These are phyloP conservation scores for Patagioenas fasciata DNA, from an alignment of 2,113 vertebrate genomes.

Conservation along the genomic window DNA sequence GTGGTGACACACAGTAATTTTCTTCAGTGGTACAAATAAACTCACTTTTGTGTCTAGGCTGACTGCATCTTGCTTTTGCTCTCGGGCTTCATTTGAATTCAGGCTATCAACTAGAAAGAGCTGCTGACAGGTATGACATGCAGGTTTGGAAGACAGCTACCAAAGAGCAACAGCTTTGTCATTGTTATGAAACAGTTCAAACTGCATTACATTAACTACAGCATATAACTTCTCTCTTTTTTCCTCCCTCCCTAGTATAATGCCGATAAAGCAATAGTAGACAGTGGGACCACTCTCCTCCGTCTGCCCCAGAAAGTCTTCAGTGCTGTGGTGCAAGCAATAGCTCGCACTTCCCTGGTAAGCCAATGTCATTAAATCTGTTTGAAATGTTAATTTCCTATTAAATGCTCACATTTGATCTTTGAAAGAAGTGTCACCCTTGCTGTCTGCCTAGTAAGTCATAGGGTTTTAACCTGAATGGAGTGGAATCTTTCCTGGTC, in stretches of 20 bases:
- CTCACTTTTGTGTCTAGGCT: background rate
- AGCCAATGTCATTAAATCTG: background rate
- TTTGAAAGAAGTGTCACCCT: background rate
- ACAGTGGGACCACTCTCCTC: conserved; percentile 95
- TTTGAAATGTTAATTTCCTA: background rate
- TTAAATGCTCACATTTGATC: background rate
- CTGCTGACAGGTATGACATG: background rate
- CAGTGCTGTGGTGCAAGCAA: conserved; percentile 86
- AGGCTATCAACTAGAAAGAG: background rate
- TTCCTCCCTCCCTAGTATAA: conserved; percentile 83
- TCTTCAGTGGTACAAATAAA: background rate
- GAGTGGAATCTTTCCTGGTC: background rate
- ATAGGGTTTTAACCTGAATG: background rate
- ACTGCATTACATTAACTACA: background rate
- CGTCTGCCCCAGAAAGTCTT: conserved; percentile 94
- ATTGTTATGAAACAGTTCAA: background rate
- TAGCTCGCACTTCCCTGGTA: conserved; percentile 88
- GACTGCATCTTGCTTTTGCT: background rate
- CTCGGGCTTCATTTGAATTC: background rate
- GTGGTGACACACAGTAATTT: background rate
- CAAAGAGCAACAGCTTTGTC: background rate
- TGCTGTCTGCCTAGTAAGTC: background rate
- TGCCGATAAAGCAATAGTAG: conserved; percentile 94
- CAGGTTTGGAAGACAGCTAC: background rate
- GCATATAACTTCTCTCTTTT: background rate